A percentile compares a stretch with the other conserved stretches of the same genome.
Evolutionary conservation across 2,113 vertebrate species (phyloP).

Genomic region (Antigone vipio): DNA sequence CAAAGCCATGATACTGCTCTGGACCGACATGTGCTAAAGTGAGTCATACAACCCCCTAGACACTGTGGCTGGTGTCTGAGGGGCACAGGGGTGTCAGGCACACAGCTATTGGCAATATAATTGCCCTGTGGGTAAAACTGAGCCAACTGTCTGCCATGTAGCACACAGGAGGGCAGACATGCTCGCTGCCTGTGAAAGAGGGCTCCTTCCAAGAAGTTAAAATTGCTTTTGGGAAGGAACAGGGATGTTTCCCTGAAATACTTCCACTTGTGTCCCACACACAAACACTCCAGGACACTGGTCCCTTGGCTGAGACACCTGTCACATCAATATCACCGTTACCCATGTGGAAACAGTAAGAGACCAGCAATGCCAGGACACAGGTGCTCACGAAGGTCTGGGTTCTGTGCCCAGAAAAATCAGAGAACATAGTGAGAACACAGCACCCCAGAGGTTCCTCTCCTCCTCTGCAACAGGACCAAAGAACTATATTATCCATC

Average conservation of each 20-base stretch:
- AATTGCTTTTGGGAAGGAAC: background rate
- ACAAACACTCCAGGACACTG: background rate
- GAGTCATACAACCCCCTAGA: background rate
- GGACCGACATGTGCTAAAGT: rapidly evolving
- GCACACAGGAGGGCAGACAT: background rate
- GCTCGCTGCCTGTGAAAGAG: background rate
- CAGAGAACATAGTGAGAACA: background rate
- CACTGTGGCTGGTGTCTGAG: background rate
- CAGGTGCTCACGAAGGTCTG: background rate
- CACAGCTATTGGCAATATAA: background rate
- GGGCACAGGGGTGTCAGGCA: too few species aligned
- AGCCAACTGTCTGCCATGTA: background rate
- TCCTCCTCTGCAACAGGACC: background rate
- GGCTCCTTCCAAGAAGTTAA: background rate
- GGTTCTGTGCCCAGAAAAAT: background rate
- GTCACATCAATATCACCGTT: background rate
- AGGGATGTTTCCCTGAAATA: background rate
- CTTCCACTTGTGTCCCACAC: background rate
- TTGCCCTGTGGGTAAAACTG: background rate
- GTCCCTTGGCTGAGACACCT: background rate
- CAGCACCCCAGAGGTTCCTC: background rate
- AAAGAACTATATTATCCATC: background rate
- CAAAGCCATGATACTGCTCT: background rate
- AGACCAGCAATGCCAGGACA: background rate
- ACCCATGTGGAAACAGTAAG: background rate